These are phyloP conservation scores for Nephrotoma flavescens DNA, from an alignment of 2,888 invertebrate species.

Conservation along the genomic window DNA sequence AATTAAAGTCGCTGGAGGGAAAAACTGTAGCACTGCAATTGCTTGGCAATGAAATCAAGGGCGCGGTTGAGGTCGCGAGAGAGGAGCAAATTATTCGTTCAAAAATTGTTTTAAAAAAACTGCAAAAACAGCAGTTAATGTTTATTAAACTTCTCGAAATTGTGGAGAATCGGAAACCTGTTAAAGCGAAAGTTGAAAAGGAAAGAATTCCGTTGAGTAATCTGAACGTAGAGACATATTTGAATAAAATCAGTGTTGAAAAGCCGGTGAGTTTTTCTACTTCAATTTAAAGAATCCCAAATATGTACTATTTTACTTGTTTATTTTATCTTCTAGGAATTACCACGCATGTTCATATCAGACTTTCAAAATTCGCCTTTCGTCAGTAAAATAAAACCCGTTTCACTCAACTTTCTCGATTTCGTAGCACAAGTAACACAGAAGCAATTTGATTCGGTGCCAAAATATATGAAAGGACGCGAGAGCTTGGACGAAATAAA, in stretches of 20 bases:
- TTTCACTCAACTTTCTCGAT: slow-evolving; percentile 19
- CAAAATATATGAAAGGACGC: slow-evolving; percentile 22
- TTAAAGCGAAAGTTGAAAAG: slow-evolving; percentile 7
- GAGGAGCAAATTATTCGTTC: neutral
- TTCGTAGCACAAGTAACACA: slow-evolving; percentile 17
- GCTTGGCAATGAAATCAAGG: slow-evolving; percentile 13
- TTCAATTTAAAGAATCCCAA: neutral
- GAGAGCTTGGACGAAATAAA: slow-evolving; percentile 19
- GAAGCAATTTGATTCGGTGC: slow-evolving; percentile 18
- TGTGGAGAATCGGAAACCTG: slow-evolving; percentile 12
- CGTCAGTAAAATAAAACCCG: slow-evolving; percentile 15
- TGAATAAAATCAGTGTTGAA: slow-evolving; percentile 2
- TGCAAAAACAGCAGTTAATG: slow-evolving; percentile 16
- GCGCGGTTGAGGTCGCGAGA: slow-evolving; percentile 6
- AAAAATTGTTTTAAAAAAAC: slow-evolving; percentile 9
- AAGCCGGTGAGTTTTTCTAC: neutral
- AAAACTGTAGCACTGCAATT: slow-evolving; percentile 1
- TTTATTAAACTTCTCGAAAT: slow-evolving; percentile 11
- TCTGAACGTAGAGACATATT: neutral
- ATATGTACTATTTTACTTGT: neutral
- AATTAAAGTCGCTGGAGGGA: slow-evolving; percentile 10
- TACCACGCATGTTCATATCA: slow-evolving; percentile 14
- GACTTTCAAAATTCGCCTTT: slow-evolving; percentile 19
- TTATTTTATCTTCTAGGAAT: neutral
- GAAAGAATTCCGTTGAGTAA: neutral